Conservation (phyloP, 2,888 invertebrate genomes). For the Nemapogon koenigi region DNA sequence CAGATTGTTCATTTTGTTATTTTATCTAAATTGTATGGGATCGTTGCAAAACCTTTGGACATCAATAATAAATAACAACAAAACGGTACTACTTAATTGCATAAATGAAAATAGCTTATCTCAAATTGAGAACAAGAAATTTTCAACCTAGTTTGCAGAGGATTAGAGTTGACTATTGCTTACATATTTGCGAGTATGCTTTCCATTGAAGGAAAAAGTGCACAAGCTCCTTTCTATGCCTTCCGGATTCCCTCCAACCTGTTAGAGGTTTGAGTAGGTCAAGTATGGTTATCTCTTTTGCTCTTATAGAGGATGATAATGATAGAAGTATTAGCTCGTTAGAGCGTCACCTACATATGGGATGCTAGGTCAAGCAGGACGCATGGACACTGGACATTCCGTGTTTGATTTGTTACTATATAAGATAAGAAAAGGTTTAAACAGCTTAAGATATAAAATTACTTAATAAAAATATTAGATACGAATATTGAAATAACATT, state of each 20-base stretch:
- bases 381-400: too few species aligned
- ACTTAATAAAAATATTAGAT: too few species aligned
- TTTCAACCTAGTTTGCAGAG: too few species aligned
- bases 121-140: too few species aligned
- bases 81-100: background rate
- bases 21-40: too few species aligned
- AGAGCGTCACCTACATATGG: conserved; percentile 2
- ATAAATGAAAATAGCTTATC: too few species aligned
- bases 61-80: background rate
- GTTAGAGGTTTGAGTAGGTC: conserved; percentile 25
- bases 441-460: too few species aligned
- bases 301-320: background rate
- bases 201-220: conserved; percentile 64
- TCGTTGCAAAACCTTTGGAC: too few species aligned
- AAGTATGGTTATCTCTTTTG: conserved; percentile 4
- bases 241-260: conserved; percentile 61
- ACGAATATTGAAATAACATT: too few species aligned
- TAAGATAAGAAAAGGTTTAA: too few species aligned
- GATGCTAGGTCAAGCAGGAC: conserved; percentile 8
- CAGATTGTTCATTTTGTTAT: too few species aligned
- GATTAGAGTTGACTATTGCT: conserved; percentile 1
- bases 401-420: too few species aligned
- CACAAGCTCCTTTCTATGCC: conserved; percentile 58
- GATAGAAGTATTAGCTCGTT: conserved; percentile 3
- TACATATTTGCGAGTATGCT: conserved; percentile 21